These are phyloP conservation scores for Takifugu flavidus DNA, from an alignment of 2,113 vertebrate genomes.

Conservation along the genomic window DNA sequence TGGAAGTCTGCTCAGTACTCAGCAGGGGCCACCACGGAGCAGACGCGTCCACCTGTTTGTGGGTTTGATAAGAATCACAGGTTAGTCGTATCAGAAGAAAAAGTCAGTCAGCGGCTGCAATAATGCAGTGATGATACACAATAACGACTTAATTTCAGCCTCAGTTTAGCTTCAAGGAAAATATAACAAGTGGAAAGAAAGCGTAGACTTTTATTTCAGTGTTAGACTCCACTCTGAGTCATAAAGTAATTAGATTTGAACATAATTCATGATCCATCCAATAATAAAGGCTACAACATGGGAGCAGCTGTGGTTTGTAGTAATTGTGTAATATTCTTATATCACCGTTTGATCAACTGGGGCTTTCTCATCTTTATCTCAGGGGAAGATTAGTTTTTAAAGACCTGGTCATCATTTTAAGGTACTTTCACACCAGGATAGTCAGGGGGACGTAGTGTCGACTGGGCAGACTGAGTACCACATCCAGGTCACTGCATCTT, in stretches of 20 bases:
- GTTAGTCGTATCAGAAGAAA: constrained; percentile 46
- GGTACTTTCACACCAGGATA: too few species aligned
- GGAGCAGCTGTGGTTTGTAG: constrained; percentile 26
- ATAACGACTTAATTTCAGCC: constrained; percentile 17
- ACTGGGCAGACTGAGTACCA: too few species aligned
- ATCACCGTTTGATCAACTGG: constrained; percentile 27
- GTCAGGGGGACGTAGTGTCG: too few species aligned
- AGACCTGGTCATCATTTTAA: too few species aligned
- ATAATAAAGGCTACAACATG: not conserved
- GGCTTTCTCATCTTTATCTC: constrained; percentile 10
- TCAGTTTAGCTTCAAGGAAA: constrained; percentile 4
- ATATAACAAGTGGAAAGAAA: not conserved
- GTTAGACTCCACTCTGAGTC: too few species aligned
- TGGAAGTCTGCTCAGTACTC: constrained; percentile 61
- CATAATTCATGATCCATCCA: constrained; percentile 24
- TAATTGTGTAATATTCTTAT: constrained; percentile 17
- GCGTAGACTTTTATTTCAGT: too few species aligned
- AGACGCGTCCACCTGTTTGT: constrained; percentile 51
- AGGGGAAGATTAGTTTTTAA: constrained; percentile 10
- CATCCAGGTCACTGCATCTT: too few species aligned
- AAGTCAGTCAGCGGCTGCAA: constrained; percentile 30
- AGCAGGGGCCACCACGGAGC: constrained; percentile 40
- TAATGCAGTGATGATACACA: constrained; percentile 34
- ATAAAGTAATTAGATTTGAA: constrained; percentile 25
- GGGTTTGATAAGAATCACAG: constrained; percentile 49